These are phyloP conservation scores for Notocelia uddmanniana DNA, from an alignment of 2,888 invertebrate species.

Conservation along the genomic window DNA sequence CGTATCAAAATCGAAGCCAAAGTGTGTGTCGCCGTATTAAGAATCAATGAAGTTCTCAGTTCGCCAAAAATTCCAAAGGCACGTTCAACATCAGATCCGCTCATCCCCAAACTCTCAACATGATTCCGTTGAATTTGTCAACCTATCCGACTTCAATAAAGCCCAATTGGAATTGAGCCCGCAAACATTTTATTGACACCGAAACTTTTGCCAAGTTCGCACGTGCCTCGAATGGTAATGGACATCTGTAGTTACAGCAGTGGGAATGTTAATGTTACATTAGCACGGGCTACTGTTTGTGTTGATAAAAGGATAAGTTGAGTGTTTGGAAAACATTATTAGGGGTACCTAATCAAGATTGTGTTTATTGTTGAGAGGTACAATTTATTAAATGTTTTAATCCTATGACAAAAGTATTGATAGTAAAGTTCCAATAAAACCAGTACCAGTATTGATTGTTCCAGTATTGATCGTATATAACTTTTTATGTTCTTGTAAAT, in stretches of 20 bases:
- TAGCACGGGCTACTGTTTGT: slow-evolving; percentile 6
- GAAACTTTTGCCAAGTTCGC: slow-evolving; percentile 33
- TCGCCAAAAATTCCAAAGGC: slow-evolving; percentile 20
- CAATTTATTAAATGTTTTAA: too few relatives aligned
- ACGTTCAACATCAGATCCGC: slow-evolving; percentile 12
- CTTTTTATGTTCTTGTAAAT: too few relatives aligned
- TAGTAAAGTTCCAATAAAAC: too few relatives aligned
- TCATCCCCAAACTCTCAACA: slow-evolving; percentile 8
- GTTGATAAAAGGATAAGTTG: slow-evolving; percentile 6
- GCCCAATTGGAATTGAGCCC: slow-evolving; percentile 17
- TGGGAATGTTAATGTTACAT: slow-evolving; percentile 34
- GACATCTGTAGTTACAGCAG: background rate
- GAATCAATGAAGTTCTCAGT: slow-evolving; percentile 4
- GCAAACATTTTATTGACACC: slow-evolving; percentile 40
- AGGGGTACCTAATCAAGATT: too few relatives aligned
- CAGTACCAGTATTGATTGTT: too few relatives aligned
- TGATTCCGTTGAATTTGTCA: slow-evolving; percentile 43
- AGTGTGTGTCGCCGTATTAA: background rate
- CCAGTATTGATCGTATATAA: too few relatives aligned
- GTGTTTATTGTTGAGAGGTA: too few relatives aligned
- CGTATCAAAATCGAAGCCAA: background rate
- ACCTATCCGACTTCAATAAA: slow-evolving; percentile 39
- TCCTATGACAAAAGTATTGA: too few relatives aligned
- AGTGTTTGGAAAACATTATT: background rate
- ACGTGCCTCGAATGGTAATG: slow-evolving; percentile 34